A percentile compares a stretch with the other conserved stretches of the same genome.
Evolutionary conservation across 1,140 invertebrate species (phyloP).

Genomic region (Zaprionus lachaisei): DNA sequence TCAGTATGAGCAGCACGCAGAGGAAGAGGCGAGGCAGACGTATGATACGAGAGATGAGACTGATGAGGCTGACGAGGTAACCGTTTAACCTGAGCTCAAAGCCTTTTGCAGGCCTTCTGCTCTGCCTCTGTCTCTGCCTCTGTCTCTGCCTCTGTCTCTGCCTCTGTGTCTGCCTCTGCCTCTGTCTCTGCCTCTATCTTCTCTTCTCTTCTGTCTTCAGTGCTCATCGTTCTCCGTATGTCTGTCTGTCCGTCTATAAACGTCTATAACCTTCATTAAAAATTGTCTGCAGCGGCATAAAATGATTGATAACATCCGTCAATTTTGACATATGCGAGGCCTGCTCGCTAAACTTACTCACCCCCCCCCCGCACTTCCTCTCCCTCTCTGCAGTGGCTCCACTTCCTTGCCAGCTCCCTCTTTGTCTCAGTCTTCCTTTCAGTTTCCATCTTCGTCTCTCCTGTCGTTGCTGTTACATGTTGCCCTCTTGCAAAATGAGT

Average conservation of each 20-base stretch:
- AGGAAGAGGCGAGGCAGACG: not conserved
- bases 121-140: not conserved
- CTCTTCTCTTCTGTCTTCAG: not conserved
- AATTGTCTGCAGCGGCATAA: slow-evolving; percentile 80
- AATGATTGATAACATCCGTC: slow-evolving; percentile 84
- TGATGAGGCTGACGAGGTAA: slow-evolving; percentile 18
- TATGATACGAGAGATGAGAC: not conserved
- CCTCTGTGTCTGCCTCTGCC: not conserved
- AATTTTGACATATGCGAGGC: slow-evolving; percentile 80
- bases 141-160: slow-evolving; percentile 7
- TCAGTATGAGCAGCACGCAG: not conserved
- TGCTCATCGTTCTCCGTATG: not conserved
- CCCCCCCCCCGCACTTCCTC: slow-evolving; percentile 2
- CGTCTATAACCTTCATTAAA: slow-evolving; percentile 81
- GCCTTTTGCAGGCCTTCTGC: slow-evolving; percentile 15
- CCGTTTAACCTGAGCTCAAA: slow-evolving; percentile 42
- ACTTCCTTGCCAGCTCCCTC: slow-evolving; percentile 22
- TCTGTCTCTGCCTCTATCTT: not conserved
- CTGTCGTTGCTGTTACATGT: slow-evolving; percentile 2
- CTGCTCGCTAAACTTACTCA: slow-evolving; percentile 41
- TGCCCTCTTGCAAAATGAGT: slow-evolving; percentile 54
- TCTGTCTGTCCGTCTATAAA: slow-evolving; percentile 59
- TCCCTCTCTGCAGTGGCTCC: not conserved
- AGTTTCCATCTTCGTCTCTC: not conserved
- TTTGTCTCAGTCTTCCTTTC: slow-evolving; percentile 3